Evolutionary conservation across 2,888 invertebrate species (phyloP), one percentile per base, ranked within the genome.

Genomic region (Caenorhabditis macrosperma): DNA sequence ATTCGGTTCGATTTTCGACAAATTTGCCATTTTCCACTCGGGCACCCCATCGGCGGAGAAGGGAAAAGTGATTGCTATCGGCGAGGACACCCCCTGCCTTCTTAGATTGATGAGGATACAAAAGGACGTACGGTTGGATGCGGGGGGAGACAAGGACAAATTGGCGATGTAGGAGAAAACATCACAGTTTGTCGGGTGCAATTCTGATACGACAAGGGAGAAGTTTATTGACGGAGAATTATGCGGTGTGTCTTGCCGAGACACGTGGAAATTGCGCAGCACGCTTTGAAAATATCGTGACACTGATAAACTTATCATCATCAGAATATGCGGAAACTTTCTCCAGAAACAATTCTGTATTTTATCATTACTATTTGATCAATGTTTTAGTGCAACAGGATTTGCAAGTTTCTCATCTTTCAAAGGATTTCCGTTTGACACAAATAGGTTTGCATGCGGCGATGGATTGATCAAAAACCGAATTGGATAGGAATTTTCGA

Each of bases 21-120:
- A n/a, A n/a, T n/a, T n/a, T n/a, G n/a, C n/a, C n/a, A n/a, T n/a
- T n/a, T n/a, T n/a, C n/a, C n/a, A n/a, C n/a, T n/a, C n/a, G n/a
- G n/a, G n/a, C n/a, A n/a, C n/a, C n/a, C n/a, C n/a, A n/a, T n/a
- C n/a, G n/a, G n/a, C n/a, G n/a, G n/a, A n/a, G 46, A 4, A 46
- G 46, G 46, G 15, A 9, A 41, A 35, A 28, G 55, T 72, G 72
- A 72, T 72, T 72, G 72, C 63, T 63, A 72, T 72, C 72, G 63
- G 10, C 20, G 46, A 41, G 41, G 41, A 41, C 41, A 15, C 28
- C 44, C 55, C 61, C 35, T 59, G 48, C 50, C 60, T 35, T n/a
- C 38, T 35, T 30, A 63, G 60, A 71, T 71, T 71, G 61, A 71
- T 71, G 71, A 54, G 71, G 61, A 71, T 61, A 33, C 61, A 55